Conservation (phyloP, 2,113 vertebrate genomes). For the Chascanopsetta lugubris region DNA sequence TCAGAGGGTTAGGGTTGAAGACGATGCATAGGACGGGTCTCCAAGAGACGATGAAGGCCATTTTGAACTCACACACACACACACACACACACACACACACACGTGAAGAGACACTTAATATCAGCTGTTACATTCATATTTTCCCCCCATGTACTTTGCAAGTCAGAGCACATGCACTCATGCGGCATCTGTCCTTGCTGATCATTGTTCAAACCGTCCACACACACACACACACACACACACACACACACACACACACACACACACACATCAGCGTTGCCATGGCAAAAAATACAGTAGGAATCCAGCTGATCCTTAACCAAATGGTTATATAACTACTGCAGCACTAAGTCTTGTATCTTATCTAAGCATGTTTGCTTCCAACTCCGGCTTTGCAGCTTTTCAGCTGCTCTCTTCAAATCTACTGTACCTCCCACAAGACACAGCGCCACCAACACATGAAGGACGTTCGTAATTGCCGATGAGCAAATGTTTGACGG, state of each 20-base stretch:
- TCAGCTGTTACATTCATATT: slow-evolving; percentile 6
- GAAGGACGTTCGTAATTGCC: slow-evolving; percentile 52
- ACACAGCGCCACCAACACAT: slow-evolving; percentile 44
- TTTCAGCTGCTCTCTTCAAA: slow-evolving; percentile 57
- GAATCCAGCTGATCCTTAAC: slow-evolving; percentile 79
- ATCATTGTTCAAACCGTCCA: slow-evolving; percentile 34
- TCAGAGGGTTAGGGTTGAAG: slow-evolving; percentile 37
- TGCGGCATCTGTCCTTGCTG: slow-evolving; percentile 19
- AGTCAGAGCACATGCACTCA: slow-evolving; percentile 11
- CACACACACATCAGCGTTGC: slow-evolving; percentile 58
- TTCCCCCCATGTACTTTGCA: slow-evolving; percentile 9
- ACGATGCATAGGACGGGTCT: slow-evolving; percentile 52
- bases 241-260: slow-evolving; percentile 34
- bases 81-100: no score
- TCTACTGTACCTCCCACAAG: slow-evolving; percentile 51
- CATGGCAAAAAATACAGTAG: slow-evolving; percentile 80
- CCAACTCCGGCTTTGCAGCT: slow-evolving; percentile 47
- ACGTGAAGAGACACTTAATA: slow-evolving; percentile 26
- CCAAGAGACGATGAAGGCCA: background rate
- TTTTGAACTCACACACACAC: no score
- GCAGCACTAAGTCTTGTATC: slow-evolving; percentile 71
- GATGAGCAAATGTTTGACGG: slow-evolving; percentile 49
- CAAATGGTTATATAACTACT: slow-evolving; percentile 82
- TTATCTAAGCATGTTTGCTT: slow-evolving; percentile 71
- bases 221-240: slow-evolving; percentile 12